These are phyloP conservation scores for Hybognathus amarus DNA, from an alignment of 2,797 vertebrate genomes.

Conservation along the genomic window DNA sequence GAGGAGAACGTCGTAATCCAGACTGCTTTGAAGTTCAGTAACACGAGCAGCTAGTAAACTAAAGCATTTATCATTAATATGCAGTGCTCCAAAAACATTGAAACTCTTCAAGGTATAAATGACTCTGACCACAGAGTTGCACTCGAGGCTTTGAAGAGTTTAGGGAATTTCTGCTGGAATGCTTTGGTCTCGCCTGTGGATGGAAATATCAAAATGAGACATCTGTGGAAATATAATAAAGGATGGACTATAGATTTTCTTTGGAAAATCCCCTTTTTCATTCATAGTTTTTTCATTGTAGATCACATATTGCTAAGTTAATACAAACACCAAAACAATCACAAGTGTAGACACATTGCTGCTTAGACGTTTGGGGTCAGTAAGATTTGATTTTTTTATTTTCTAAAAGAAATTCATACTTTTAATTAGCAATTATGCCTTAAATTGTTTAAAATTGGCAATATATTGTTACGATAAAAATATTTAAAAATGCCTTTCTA, in stretches of 20 bases:
- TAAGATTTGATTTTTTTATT: background rate
- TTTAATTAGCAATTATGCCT: background rate
- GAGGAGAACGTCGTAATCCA: conserved; percentile 4
- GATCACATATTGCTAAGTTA: background rate
- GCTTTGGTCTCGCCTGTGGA: conserved; percentile 34
- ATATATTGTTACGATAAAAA: background rate
- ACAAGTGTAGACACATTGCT: background rate
- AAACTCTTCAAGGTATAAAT: conserved; percentile 37
- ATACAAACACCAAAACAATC: background rate
- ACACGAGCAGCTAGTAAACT: conserved; percentile 41
- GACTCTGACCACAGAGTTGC: conserved; percentile 31
- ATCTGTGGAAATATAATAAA: conserved; percentile 24
- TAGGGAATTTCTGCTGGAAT: conserved; percentile 25
- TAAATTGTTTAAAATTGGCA: too few species aligned
- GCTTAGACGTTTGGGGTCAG: background rate
- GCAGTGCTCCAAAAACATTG: conserved; percentile 29
- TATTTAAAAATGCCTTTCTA: background rate
- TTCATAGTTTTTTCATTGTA: background rate
- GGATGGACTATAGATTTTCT: conserved; percentile 11
- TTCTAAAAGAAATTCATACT: background rate
- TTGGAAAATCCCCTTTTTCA: conserved; percentile 14
- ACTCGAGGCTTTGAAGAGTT: conserved; percentile 25
- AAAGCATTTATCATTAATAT: conserved; percentile 43
- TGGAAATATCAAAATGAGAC: conserved; percentile 16
- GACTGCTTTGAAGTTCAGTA: conserved; percentile 31